Evolutionary conservation across 2,888 invertebrate genomes (phyloP), one percentile per base, ranked within the genome.

Genomic region (Drosophila mayaguana): DNA sequence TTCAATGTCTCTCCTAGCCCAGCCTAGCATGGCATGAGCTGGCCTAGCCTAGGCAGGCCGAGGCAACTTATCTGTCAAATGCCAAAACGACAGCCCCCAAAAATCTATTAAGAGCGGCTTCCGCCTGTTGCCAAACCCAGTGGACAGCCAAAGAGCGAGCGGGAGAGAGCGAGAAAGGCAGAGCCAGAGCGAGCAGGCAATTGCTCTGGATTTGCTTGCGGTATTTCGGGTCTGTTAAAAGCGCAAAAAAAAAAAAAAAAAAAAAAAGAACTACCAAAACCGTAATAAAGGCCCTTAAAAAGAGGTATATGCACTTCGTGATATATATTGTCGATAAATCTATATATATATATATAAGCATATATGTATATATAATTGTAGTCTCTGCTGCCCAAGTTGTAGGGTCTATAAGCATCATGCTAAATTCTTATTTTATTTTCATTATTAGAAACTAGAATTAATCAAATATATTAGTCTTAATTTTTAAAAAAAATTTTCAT

Each of bases 21-120:
- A 3, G 22, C 9, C 11, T 0, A 14, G 16, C 3, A 1, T 12
- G 12, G 12, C 7, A 20, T 7, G 16, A 14, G 7, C 11, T 0
- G 18, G 43, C 20, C 20, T 3, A 22, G 48, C 32, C 20, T 20
- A 18, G 18, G 14, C 51, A 9, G 7, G 1, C 20, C 8, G 66
- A 42, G 65, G 51, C 73, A 80, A 77, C 80, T 81, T 80, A 81
- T 81, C 80, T 71, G 83, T 83, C 80, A 80, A 80, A 80, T 69
- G 83, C 74, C 83, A 83, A 81, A 83, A 77, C 76, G 74, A 68
- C 83, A 80, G 69, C 57, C 62, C 50, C 71, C 50, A 50, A 50
- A 82, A 83, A 83, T 81, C 80, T 80, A 81, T 81, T 81, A 81
- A 72, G 74, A 83, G 61, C 57, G 68, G 76, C 72, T 79, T 83